A percentile compares a stretch with the other conserved stretches of the same genome.
These are phyloP conservation scores for Dolomedes plantarius DNA, from an alignment of 2,888 invertebrate species.

Conservation along the genomic window DNA sequence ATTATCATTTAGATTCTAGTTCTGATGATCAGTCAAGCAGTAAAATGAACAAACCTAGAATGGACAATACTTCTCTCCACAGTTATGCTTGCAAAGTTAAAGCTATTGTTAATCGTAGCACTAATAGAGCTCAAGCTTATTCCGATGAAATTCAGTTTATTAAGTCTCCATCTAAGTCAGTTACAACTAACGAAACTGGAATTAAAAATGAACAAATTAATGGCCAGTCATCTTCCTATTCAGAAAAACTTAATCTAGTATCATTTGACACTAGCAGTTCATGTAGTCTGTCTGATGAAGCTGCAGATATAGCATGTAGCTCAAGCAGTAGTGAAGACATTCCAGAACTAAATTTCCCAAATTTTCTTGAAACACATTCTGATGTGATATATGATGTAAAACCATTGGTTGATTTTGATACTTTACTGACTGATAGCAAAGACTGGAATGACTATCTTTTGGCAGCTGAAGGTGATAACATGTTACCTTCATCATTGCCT, in stretches of 20 bases:
- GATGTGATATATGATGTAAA: slow-evolving; percentile 37
- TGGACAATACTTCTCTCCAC: slow-evolving; percentile 43
- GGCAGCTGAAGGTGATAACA: slow-evolving; percentile 21
- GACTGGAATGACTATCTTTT: slow-evolving; percentile 40
- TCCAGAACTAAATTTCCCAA: slow-evolving; percentile 54
- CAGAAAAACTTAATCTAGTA: slow-evolving; percentile 6
- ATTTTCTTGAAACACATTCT: slow-evolving; percentile 11
- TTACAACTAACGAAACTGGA: neutral
- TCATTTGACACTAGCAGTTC: slow-evolving; percentile 43
- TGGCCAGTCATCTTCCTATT: slow-evolving; percentile 32
- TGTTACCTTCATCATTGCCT: slow-evolving; percentile 32
- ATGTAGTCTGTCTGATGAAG: slow-evolving; percentile 48
- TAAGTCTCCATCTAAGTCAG: slow-evolving; percentile 45
- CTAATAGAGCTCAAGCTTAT: slow-evolving; percentile 1
- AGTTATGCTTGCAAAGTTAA: slow-evolving; percentile 59
- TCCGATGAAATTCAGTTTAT: slow-evolving; percentile 28
- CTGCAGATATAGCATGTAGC: slow-evolving; percentile 32
- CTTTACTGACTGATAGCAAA: slow-evolving; percentile 13
- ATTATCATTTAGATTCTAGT: slow-evolving; percentile 11
- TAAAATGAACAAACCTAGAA: slow-evolving; percentile 35
- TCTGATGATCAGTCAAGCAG: slow-evolving; percentile 36
- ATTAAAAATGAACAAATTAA: slow-evolving; percentile 4
- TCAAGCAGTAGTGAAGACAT: slow-evolving; percentile 43
- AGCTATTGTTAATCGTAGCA: slow-evolving; percentile 31
- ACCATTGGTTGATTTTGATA: slow-evolving; percentile 30